Evolutionary conservation across 2,888 invertebrate species (phyloP).

Genomic region (Embidobia sp.): DNA sequence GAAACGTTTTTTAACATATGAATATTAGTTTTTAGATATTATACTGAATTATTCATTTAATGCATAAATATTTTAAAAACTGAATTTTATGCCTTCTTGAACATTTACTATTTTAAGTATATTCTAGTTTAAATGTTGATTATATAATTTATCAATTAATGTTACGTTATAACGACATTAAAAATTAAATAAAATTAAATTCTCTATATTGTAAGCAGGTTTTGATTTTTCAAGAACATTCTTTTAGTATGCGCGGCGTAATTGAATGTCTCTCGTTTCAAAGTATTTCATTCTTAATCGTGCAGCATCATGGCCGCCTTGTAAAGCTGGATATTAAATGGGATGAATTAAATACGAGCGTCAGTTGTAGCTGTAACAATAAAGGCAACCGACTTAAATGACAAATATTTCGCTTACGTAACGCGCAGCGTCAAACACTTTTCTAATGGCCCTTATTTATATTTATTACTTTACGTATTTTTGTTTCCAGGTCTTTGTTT

Average conservation of each 20-base stretch:
- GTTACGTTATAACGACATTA: no score
- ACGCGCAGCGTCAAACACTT: not conserved
- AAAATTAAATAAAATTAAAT: no score
- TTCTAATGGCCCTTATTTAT: slow-evolving; percentile 18
- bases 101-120: no score
- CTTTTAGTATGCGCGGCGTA: slow-evolving; percentile 26
- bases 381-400: slow-evolving; percentile 21
- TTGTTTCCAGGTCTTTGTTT: slow-evolving; percentile 17
- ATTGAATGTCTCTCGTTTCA: slow-evolving; percentile 32
- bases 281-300: slow-evolving; percentile 35
- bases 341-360: slow-evolving; percentile 39
- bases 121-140: no score
- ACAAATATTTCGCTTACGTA: slow-evolving; percentile 23
- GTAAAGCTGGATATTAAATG: slow-evolving; percentile 47
- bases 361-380: slow-evolving; percentile 20
- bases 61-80: no score
- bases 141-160: no score
- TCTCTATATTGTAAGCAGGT: no score
- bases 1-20: no score
- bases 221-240: no score
- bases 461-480: slow-evolving; percentile 32
- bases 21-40: no score
- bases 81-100: no score
- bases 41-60: no score
- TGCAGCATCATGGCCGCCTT: slow-evolving; percentile 2